Evolutionary conservation across 2,888 invertebrate genomes (phyloP).

Genomic region (Acanthopleura granulata): DNA sequence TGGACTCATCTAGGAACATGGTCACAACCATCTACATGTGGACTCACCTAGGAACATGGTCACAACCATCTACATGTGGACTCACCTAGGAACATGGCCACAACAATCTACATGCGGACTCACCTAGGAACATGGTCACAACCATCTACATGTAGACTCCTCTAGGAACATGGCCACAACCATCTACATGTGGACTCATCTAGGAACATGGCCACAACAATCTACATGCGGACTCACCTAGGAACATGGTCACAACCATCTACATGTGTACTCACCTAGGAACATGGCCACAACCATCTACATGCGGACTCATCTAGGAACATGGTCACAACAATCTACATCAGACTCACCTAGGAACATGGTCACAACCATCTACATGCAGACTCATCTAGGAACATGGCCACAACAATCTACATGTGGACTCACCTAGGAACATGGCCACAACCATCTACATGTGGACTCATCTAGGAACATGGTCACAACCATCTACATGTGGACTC

Average conservation of each 20-base stretch:
- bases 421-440: slow-evolving; percentile 66
- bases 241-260: too few species aligned
- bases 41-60: too few species aligned
- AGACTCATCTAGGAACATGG: too few species aligned
- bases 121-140: slow-evolving; percentile 67
- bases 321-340: not conserved
- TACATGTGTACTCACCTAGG: slow-evolving; percentile 55
- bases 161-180: too few species aligned
- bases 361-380: slow-evolving; percentile 57
- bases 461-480: too few species aligned
- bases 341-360: slow-evolving; percentile 62
- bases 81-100: slow-evolving; percentile 66
- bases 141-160: slow-evolving; percentile 49
- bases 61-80: slow-evolving; percentile 7
- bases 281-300: slow-evolving; percentile 62
- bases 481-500: slow-evolving; percentile 30
- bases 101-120: slow-evolving; percentile 47
- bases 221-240: too few species aligned
- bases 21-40: slow-evolving; percentile 56
- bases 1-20: slow-evolving; percentile 63
- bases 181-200: slow-evolving; percentile 44
- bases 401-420: not conserved
- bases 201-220: slow-evolving; percentile 64
- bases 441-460: slow-evolving; percentile 53
- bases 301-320: too few species aligned